Evolutionary conservation across 2,113 vertebrate genomes (phyloP), one percentile per base, ranked within the genome.

Genomic region (Cephalopterus ornatus): DNA sequence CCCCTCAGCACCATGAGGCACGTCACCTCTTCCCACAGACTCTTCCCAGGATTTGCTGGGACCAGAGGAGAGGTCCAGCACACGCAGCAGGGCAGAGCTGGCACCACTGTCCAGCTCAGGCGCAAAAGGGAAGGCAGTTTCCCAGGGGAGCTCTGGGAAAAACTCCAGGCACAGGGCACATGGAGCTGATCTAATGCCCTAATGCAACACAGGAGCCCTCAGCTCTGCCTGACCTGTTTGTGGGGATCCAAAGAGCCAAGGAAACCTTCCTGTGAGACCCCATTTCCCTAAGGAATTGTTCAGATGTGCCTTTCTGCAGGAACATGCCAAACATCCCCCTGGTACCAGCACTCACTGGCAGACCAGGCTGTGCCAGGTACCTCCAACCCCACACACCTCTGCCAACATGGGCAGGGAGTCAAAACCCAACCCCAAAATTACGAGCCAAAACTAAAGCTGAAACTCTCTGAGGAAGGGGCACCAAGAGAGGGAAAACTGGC

Each of bases 161-260:
- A 26, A 13, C 30, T 30, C 11, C 17, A 28, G 42, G 44, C 9
- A 14, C 28, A 17, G 53, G 12, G 58, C 17, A 46, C 63, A 5
- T 32, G 6, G 0, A 32, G 28, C 26, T 23, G 30, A 27, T 18
- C 4, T n/a, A 5, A 18, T 9, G 23, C 39, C 59, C 19, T 6
- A 4, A 15, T 21, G 19, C 32, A 74, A 46, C 52, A 52, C 35
- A 70, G 47, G 55, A 21, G 22, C 26, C 27, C 50, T 14, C 35
- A 35, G 41, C 33, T 71, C 85, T 37, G 47, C n/a, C 24, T 1
- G 2, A 20, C 16, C 30, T 11, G 14, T 6, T 15, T 1, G 1
- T 5, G 16, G 23, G 37, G 8, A 12, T 82, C 47, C 53, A 13
- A 33, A 72, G 18, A 28, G 33, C 37, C 37, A 61, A 44, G 41